Percentiles rank a stretch among this genome's conserved stretches.
These are phyloP conservation scores for Caradrina kadenii DNA, from an alignment of 2,888 invertebrate species.

Conservation along the genomic window DNA sequence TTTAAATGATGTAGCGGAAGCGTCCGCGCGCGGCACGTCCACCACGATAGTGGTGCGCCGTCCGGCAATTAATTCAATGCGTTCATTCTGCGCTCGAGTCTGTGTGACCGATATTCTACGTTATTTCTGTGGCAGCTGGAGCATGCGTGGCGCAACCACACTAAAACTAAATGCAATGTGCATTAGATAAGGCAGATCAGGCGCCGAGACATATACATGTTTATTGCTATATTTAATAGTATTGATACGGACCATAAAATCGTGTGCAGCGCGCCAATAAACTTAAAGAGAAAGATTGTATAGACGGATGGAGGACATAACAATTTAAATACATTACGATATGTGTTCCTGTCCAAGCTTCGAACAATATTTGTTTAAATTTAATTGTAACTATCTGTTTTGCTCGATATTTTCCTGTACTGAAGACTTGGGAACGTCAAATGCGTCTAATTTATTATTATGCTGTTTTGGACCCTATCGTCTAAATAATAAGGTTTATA, in stretches of 20 bases:
- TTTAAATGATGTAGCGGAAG: slow-evolving; percentile 75
- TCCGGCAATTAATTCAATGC: slow-evolving; percentile 86
- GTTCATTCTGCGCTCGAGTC: slow-evolving; percentile 82
- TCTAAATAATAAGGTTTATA: neutral
- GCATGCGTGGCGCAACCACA: slow-evolving; percentile 86
- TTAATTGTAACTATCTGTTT: slow-evolving; percentile 36
- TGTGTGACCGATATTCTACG: slow-evolving; percentile 89
- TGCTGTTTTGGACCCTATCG: slow-evolving; percentile 8
- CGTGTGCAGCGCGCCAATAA: slow-evolving; percentile 38
- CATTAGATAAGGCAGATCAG: slow-evolving; percentile 85
- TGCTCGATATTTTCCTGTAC: slow-evolving; percentile 50
- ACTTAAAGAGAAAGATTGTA: slow-evolving; percentile 35
- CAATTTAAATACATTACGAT: slow-evolving; percentile 43
- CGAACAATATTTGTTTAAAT: slow-evolving; percentile 42
- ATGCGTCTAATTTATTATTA: slow-evolving; percentile 18
- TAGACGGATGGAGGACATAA: slow-evolving; percentile 24
- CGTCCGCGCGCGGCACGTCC: slow-evolving; percentile 86
- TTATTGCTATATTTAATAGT: slow-evolving; percentile 59
- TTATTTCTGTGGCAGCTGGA: slow-evolving; percentile 86
- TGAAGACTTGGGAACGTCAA: slow-evolving; percentile 38
- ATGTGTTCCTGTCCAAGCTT: slow-evolving; percentile 37
- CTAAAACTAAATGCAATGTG: slow-evolving; percentile 87
- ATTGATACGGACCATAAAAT: slow-evolving; percentile 53
- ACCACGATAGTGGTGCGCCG: slow-evolving; percentile 82
- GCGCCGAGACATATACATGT: slow-evolving; percentile 65